Conservation (phyloP, 1,140 invertebrate genomes). For the Rhagoletis pomonella region DNA sequence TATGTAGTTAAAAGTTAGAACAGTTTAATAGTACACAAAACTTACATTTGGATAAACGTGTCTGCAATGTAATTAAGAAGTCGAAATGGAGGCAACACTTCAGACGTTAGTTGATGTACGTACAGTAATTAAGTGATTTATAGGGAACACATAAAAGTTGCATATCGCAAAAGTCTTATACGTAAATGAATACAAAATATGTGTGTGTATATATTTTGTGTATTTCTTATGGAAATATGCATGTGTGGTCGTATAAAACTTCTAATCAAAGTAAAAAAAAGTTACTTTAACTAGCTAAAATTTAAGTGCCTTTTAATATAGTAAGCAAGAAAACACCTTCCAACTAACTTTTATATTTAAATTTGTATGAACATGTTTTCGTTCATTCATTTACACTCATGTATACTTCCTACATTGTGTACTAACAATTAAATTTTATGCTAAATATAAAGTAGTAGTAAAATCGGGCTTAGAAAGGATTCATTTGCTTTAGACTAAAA, state of each 20-base stretch:
- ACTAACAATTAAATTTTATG: conserved; percentile 35
- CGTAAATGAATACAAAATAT: no score
- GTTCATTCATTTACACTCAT: not conserved
- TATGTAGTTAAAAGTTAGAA: not conserved
- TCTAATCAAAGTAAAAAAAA: not conserved
- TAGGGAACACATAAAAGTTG: not conserved
- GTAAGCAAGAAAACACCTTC: not conserved
- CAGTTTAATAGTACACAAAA: no score
- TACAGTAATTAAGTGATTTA: conserved; percentile 18
- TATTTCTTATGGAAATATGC: not conserved
- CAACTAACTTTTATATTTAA: not conserved
- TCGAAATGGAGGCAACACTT: not conserved
- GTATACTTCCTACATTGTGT: not conserved
- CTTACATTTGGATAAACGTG: not conserved
- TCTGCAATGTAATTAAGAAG: not conserved
- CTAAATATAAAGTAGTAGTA: conserved; percentile 25
- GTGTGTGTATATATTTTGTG: no score
- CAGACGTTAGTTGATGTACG: no score
- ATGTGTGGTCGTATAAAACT: not conserved
- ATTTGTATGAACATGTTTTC: not conserved
- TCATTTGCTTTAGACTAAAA: conserved; percentile 25
- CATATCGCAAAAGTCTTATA: no score
- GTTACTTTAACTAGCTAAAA: not conserved
- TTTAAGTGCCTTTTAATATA: not conserved
- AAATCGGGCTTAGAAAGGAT: not conserved